These are phyloP conservation scores for Callocephalon fimbriatum DNA, from an alignment of 2,113 vertebrate species.

Conservation along the genomic window DNA sequence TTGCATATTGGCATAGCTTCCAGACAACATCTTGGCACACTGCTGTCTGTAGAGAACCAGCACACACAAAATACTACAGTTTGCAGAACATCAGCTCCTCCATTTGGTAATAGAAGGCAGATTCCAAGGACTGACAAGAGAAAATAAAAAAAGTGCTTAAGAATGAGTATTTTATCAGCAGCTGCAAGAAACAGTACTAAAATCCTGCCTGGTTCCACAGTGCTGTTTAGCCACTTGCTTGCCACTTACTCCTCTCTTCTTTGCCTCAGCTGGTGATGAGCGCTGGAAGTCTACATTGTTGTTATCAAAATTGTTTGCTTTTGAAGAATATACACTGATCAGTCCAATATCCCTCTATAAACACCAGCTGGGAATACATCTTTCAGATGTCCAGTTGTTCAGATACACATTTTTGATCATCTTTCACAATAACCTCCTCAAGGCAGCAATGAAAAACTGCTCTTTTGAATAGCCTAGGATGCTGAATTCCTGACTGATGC, in stretches of 20 bases:
- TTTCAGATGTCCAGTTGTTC: neutral
- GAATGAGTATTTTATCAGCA: neutral
- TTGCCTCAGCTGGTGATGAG: neutral
- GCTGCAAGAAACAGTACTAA: neutral
- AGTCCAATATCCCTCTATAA: neutral
- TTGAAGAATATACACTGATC: neutral
- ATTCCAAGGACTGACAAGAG: slow-evolving; percentile 2
- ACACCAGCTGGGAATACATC: neutral
- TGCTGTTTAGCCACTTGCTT: neutral
- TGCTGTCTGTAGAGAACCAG: neutral
- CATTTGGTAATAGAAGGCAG: neutral
- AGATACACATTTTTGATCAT: neutral
- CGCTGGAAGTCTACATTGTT: neutral
- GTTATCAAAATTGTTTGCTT: neutral
- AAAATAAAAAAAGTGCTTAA: neutral
- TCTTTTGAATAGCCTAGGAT: neutral
- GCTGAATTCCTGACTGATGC: neutral
- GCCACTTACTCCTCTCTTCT: neutral
- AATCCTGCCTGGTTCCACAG: neutral
- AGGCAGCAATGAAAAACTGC: neutral
- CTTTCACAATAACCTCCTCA: neutral
- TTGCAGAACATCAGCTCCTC: slow-evolving; percentile 66
- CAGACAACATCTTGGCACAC: neutral
- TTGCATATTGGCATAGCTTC: neutral
- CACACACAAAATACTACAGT: neutral